Conservation (phyloP, 2,113 vertebrate genomes). For the Triplophysa tibetana region DNA sequence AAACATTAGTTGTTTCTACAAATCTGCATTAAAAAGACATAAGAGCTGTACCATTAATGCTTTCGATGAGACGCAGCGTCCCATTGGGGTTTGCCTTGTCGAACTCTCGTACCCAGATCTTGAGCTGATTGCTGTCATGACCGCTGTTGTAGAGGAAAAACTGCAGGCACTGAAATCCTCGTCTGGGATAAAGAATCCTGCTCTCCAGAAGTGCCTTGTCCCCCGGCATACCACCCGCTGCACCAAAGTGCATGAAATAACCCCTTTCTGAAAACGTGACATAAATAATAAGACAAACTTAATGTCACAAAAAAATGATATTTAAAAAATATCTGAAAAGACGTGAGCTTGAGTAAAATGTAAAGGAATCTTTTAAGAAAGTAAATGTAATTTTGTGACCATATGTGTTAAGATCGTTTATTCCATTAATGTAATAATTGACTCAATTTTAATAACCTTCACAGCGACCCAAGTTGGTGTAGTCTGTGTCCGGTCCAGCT, state of each 20-base stretch:
- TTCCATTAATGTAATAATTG: neutral
- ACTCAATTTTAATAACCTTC: slow-evolving; percentile 71
- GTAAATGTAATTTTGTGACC: neutral
- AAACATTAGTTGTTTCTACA: neutral
- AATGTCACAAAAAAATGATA: too few species aligned
- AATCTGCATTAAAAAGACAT: neutral
- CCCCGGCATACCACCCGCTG: slow-evolving; percentile 57
- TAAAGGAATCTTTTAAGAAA: too few species aligned
- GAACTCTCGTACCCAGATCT: slow-evolving; percentile 80
- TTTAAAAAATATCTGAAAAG: too few species aligned
- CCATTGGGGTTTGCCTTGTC: slow-evolving; percentile 64
- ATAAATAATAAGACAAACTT: neutral
- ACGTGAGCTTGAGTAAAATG: too few species aligned
- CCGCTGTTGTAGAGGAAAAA: slow-evolving; percentile 88
- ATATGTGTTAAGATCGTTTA: neutral
- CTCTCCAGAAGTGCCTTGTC: slow-evolving; percentile 80
- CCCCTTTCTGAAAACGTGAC: slow-evolving; percentile 75
- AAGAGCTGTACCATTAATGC: slow-evolving; percentile 75
- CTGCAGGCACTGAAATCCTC: slow-evolving; percentile 87
- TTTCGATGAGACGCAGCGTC: slow-evolving; percentile 69
- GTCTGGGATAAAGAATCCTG: slow-evolving; percentile 82
- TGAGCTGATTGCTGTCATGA: slow-evolving; percentile 67
- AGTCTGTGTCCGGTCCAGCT: slow-evolving; percentile 79
- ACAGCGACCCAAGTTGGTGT: slow-evolving; percentile 85
- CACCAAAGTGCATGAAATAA: slow-evolving; percentile 90